These are phyloP conservation scores for Ptychadena robeensis DNA, from an alignment of 2,797 vertebrate species.

Conservation along the genomic window DNA sequence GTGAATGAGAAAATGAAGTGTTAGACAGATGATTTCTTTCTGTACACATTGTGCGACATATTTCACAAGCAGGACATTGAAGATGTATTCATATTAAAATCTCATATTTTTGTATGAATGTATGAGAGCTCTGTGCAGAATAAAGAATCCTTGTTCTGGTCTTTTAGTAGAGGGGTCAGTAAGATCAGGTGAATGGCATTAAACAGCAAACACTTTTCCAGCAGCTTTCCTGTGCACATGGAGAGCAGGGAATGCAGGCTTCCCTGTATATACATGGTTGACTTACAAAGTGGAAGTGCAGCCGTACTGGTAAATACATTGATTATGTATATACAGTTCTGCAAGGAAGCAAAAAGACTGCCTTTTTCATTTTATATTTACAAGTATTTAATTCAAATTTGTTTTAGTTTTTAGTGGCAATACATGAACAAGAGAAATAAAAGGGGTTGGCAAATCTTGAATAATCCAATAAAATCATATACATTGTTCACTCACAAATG, in stretches of 20 bases:
- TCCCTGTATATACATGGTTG: not conserved
- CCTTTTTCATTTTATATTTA: too few relatives aligned
- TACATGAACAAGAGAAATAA: too few relatives aligned
- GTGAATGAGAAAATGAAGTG: not conserved
- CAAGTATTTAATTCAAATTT: too few relatives aligned
- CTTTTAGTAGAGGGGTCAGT: slow-evolving; percentile 10
- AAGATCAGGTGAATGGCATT: slow-evolving; percentile 20
- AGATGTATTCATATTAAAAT: slow-evolving; percentile 30
- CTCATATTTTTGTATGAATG: slow-evolving; percentile 47
- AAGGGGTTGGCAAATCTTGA: too few relatives aligned
- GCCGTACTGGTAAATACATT: too few relatives aligned
- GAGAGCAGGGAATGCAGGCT: slow-evolving; percentile 17
- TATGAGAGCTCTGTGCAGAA: slow-evolving; percentile 29
- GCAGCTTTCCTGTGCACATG: not conserved
- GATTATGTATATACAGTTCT: too few relatives aligned
- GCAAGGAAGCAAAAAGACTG: too few relatives aligned
- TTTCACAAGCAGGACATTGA: slow-evolving; percentile 3
- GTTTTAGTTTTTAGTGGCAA: too few relatives aligned
- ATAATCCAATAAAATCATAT: too few relatives aligned
- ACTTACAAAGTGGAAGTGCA: too few relatives aligned
- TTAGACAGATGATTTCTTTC: not conserved
- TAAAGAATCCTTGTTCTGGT: slow-evolving; percentile 32
- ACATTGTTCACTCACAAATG: too few relatives aligned
- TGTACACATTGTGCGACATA: not conserved
- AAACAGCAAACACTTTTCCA: slow-evolving; percentile 16